These are phyloP conservation scores for Andrena fulva DNA, from an alignment of 2,888 invertebrate species.

Conservation along the genomic window DNA sequence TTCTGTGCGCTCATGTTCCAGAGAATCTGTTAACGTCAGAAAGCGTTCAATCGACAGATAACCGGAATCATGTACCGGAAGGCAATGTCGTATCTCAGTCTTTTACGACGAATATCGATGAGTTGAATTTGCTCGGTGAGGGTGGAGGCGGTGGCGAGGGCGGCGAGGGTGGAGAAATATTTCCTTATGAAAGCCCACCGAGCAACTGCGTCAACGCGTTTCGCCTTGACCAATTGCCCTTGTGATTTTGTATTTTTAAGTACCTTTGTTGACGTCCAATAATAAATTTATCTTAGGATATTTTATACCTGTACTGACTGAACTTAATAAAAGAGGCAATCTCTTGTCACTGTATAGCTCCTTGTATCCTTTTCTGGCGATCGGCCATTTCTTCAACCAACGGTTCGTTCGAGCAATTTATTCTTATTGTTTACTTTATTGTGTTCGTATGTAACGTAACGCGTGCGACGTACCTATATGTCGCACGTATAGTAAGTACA, in stretches of 20 bases:
- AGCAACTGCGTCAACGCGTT: slow-evolving; percentile 60
- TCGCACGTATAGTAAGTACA: slow-evolving; percentile 62
- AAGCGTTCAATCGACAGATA: neutral
- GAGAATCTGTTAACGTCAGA: slow-evolving; percentile 68
- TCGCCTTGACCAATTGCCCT: slow-evolving; percentile 73
- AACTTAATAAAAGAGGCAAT: slow-evolving; percentile 32
- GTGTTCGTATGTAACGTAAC: neutral
- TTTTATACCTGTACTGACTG: slow-evolving; percentile 29
- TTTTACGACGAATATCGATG: slow-evolving; percentile 74
- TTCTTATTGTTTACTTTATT: neutral
- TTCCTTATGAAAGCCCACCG: slow-evolving; percentile 42
- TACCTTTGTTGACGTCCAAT: neutral
- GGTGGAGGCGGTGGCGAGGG: slow-evolving; percentile 68
- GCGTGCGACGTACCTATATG: neutral
- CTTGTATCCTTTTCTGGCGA: neutral
- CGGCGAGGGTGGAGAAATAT: slow-evolving; percentile 49
- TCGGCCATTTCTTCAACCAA: neutral
- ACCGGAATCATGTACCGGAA: neutral
- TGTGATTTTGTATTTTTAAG: slow-evolving; percentile 62
- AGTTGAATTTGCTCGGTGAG: slow-evolving; percentile 77
- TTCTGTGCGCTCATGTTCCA: slow-evolving; percentile 35
- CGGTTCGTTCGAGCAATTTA: neutral
- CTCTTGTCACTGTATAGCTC: slow-evolving; percentile 6
- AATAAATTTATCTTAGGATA: slow-evolving; percentile 16
- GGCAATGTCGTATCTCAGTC: slow-evolving; percentile 34